A percentile compares a stretch with the other conserved stretches of the same genome.
phyloP scores from a whole-genome alignment of 2,797 vertebrate genomes.

The Lemur catta region DNA sequence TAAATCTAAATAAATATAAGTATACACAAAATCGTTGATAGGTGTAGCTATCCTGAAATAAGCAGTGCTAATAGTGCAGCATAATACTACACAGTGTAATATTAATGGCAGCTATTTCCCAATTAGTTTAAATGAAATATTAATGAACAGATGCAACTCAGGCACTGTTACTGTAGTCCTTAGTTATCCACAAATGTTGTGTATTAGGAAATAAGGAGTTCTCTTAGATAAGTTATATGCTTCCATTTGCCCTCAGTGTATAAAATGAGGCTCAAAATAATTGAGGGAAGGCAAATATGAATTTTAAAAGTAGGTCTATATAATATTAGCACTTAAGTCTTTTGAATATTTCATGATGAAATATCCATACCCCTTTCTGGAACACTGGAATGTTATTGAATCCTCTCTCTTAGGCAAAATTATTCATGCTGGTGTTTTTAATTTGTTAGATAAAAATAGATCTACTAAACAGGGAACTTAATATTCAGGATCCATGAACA shows the following conservation, averaged over 20 bases:
- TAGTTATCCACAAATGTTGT: neutral
- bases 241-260: constrained; percentile 31
- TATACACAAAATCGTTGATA: neutral
- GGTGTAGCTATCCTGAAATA: neutral
- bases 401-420: neutral
- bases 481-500: neutral
- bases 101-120: neutral
- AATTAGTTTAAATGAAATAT: neutral
- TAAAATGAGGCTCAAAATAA: constrained; percentile 58
- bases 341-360: neutral
- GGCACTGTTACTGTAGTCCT: neutral
- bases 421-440: neutral
- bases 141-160: neutral
- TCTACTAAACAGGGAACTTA: neutral
- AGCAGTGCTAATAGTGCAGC: neutral
- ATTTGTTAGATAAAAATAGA: constrained; percentile 4
- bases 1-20: neutral
- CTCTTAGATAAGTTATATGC: neutral
- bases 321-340: constrained; percentile 4
- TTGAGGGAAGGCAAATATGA: constrained; percentile 72
- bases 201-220: neutral
- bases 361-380: neutral
- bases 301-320: constrained; percentile 28
- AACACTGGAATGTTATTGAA: neutral
- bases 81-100: neutral